Evolutionary conservation across 1,140 invertebrate genomes (phyloP), one percentile per base, ranked within the genome.

Genomic region (Drosophila burlai): DNA sequence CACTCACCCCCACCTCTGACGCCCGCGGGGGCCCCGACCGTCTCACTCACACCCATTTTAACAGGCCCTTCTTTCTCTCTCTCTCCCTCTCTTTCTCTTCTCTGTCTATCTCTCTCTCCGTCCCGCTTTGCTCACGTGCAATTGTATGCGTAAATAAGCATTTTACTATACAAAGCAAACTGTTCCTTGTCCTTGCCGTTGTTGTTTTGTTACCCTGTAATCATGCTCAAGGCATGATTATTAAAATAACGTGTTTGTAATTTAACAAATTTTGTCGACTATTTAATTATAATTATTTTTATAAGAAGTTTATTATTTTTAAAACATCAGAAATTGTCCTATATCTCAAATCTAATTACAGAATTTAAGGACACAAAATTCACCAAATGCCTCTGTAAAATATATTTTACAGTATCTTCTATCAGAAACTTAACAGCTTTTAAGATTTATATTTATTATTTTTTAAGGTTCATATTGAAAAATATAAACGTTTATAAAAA

Each of bases 81-180:
- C 18, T 24, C 24, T 24, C 24, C 24, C 24, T 24, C 24, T 24
- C 24, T 24, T 8, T 66, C n/a, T 45, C 13, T 13, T 65, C 29
- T 26, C 54, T 47, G 46, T 38, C 64, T 49, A 24, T 21, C 18
- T 50, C 49, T 6, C 15, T 24, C 49, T 24, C 24, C 31, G 29
- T 46, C 49, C 49, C 36, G 63, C 11, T 52, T 57, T n/a, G 55
- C 47, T 78, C 66, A 72, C 76, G 69, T 74, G 84, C 78, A 84
- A 84, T 66, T 81, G 84, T 87, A 81, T 87, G 84, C 85, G 84
- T 87, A 87, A 87, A 87, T 87, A 87, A 89, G 85, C 81, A 89
- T 90, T 87, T 84, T 77, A 80, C 76, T 80, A 73, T 73, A 83
- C 57, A 81, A 77, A 29, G 60, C 47, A 67, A 69, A 69, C 38